Percentiles rank a stretch among this genome's conserved stretches.
phyloP scores from a whole-genome alignment of 23 tunicate species.

The Trididemnum nubilum region DNA sequence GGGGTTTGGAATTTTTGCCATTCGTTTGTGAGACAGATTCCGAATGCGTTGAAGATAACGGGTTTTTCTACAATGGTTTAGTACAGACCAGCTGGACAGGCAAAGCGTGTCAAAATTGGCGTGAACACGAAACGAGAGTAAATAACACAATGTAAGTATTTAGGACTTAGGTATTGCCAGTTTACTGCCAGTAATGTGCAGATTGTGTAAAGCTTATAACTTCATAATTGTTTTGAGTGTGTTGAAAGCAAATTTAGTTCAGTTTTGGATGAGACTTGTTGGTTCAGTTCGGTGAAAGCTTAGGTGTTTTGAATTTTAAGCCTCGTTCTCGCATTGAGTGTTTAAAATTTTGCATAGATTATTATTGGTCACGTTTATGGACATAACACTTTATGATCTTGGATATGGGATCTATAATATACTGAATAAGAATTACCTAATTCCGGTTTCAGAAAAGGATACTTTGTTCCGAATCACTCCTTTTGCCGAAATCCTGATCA shows the following conservation, averaged over 20 bases:
- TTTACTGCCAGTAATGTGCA: not conserved
- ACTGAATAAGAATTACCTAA: no score
- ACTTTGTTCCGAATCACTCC: slow-evolving; percentile 51
- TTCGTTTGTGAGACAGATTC: slow-evolving; percentile 52
- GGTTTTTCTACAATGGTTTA: slow-evolving; percentile 67
- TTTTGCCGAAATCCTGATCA: slow-evolving; percentile 81
- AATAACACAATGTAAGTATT: slow-evolving; percentile 20
- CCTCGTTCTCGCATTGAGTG: no score
- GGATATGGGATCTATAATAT: no score
- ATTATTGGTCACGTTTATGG: no score
- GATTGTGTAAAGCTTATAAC: no score
- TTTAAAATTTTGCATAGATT: no score
- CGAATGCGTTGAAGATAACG: slow-evolving; percentile 59
- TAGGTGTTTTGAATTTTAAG: no score
- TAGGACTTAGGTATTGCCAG: not conserved
- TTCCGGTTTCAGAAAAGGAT: slow-evolving; percentile 56
- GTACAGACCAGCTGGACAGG: slow-evolving; percentile 56
- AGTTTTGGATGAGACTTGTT: no score
- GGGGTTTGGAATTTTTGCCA: slow-evolving; percentile 35
- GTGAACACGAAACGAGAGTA: slow-evolving; percentile 6
- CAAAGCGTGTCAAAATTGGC: slow-evolving; percentile 63
- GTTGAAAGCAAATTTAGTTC: no score
- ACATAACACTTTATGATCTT: no score
- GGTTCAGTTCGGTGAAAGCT: no score
- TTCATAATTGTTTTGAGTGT: no score